phyloP scores from a whole-genome alignment of 2,888 invertebrate species.

The Aphelenchoides bicaudatus region DNA sequence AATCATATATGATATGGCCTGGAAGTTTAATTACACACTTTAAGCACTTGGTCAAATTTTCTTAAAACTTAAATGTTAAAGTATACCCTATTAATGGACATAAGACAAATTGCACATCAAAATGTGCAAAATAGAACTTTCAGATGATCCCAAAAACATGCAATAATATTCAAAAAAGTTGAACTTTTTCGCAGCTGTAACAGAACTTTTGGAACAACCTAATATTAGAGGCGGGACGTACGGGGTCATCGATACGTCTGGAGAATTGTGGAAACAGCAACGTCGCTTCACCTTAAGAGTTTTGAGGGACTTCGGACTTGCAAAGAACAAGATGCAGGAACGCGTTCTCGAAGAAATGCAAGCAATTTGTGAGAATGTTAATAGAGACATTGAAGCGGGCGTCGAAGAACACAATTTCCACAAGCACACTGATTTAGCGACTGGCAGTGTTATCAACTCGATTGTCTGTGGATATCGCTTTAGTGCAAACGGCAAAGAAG shows the following conservation, averaged over 20 bases:
- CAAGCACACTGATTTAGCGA: slow-evolving; percentile 13
- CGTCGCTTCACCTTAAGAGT: slow-evolving; percentile 6
- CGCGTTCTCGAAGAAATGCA: slow-evolving; percentile 14
- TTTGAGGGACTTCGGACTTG: slow-evolving; percentile 17
- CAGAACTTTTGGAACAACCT: too few relatives aligned
- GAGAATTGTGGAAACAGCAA: slow-evolving; percentile 14
- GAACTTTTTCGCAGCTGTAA: too few relatives aligned
- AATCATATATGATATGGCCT: too few relatives aligned
- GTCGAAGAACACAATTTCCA: neutral
- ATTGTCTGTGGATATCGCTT: slow-evolving; percentile 12
- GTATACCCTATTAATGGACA: too few relatives aligned
- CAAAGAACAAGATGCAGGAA: slow-evolving; percentile 14
- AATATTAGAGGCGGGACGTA: slow-evolving; percentile 16
- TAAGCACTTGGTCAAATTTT: too few relatives aligned
- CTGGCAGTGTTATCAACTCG: slow-evolving; percentile 9
- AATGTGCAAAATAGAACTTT: too few relatives aligned
- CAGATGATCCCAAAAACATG: too few relatives aligned
- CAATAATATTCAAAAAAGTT: too few relatives aligned
- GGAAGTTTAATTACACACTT: too few relatives aligned
- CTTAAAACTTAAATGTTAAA: too few relatives aligned
- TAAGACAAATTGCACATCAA: too few relatives aligned
- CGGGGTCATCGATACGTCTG: slow-evolving; percentile 13
- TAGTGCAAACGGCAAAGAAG: slow-evolving; percentile 5
- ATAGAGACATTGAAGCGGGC: neutral
- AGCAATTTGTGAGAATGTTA: neutral